Base-by-base conservation (phyloP, 1,140 invertebrate genomes). In the Oreohelix idahoensis region DNA sequence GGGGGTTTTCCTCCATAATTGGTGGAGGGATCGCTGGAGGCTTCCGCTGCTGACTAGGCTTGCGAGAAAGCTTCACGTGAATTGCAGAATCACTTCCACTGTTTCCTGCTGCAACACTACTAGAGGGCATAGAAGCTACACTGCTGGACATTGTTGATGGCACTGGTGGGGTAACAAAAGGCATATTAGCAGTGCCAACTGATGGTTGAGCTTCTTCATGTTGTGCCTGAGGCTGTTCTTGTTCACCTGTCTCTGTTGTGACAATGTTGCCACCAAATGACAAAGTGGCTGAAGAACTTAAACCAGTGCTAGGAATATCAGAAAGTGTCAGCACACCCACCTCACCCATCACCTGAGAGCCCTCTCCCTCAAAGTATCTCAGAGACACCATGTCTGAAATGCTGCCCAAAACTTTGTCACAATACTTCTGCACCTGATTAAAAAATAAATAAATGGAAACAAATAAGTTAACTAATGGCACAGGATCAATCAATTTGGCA, bases 191-290 rank as follows among this genome's bases (percentile, higher is more conserved):
- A 11, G 51, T 5, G 42, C 42, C 42, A 23, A 15, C 10, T 23
- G 26, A 58, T 4, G 5, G 53, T 4, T 20, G 26, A 10, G 23
- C 17, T 2, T 58, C 17, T 23, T 58, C 53, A 23, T 2, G 15
- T 4, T 58, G 11, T 66, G 63, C 8, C 17, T 10, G 63, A 2
- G 15, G 26, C 13, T 73, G 49, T 53, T 53, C 75, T 53, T 10
- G 42, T 77, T 45, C 75, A 77, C 75, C 42, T 0, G 74, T 71
- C n/a, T 73, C 71, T 39, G 10, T 4, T 42, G 75, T 36, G 35
- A 79, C 77, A 79, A 79, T 63, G 17, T 79, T 79, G 26, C 77
- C 77, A 79, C 58, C 26, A 39, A 49, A 17, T 23, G 77, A 79
- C 1, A 53, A 45, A 8, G 77, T 39, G 8, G 32, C 42, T 79